Conservation (phyloP, 2,113 vertebrate species). For the Syngnathoides biaculeatus region DNA sequence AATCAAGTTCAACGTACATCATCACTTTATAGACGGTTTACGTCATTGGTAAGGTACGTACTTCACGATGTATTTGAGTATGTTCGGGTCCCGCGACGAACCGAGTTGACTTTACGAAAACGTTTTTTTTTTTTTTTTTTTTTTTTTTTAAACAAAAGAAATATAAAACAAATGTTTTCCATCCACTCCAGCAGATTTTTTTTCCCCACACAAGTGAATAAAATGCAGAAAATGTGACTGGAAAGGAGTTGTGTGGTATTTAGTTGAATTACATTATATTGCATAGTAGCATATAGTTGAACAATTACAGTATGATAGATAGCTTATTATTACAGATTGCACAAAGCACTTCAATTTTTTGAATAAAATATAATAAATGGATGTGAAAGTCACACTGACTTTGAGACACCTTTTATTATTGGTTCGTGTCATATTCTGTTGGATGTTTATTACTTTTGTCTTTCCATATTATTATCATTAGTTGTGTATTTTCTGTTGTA, state of each 20-base stretch:
- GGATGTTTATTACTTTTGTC: too few relatives aligned
- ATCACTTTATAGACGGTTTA: not conserved
- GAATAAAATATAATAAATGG: too few relatives aligned
- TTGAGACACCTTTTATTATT: too few relatives aligned
- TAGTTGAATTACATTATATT: not conserved
- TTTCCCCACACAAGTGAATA: not conserved
- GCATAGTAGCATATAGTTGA: too few relatives aligned
- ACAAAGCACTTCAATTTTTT: too few relatives aligned
- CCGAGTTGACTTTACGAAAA: not conserved
- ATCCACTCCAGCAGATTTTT: not conserved
- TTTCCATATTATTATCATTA: too few relatives aligned
- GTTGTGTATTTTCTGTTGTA: too few relatives aligned
- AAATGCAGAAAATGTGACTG: not conserved
- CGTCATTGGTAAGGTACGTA: not conserved
- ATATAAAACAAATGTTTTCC: not conserved
- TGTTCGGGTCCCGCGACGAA: not conserved
- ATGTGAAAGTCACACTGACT: too few relatives aligned
- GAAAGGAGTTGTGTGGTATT: not conserved
- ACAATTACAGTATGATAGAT: too few relatives aligned
- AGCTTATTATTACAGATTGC: too few relatives aligned
- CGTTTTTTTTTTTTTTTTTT: too few relatives aligned
- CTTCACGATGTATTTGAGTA: not conserved
- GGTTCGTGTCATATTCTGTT: too few relatives aligned
- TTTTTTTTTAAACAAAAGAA: slow-evolving; percentile 55
- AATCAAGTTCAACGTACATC: not conserved